Evolutionary conservation across 1,140 invertebrate species (phyloP).

Genomic region (Ectropis grisescens): DNA sequence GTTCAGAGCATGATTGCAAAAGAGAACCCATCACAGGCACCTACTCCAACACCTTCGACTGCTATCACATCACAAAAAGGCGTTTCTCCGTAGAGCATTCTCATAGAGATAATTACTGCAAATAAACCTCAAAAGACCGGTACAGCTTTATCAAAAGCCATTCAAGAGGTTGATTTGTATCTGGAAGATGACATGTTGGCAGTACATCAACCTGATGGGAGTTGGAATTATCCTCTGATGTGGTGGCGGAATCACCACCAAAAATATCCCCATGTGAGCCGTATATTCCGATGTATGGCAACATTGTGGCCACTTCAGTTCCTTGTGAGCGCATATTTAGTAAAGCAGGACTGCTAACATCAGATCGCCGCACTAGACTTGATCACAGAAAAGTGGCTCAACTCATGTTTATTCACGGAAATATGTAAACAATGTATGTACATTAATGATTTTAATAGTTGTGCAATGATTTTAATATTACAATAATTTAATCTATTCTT

Average conservation of each 20-base stretch:
- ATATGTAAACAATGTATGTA: too few relatives aligned
- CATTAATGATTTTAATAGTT: too few relatives aligned
- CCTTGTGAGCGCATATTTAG: conserved; percentile 11
- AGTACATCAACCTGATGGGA: neutral
- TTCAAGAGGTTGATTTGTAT: conserved; percentile 12
- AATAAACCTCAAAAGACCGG: conserved; percentile 1
- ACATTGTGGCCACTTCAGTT: conserved; percentile 10
- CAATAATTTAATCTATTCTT: too few relatives aligned
- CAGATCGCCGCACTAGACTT: conserved; percentile 4
- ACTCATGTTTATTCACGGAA: conserved; percentile 7
- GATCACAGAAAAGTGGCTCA: conserved; percentile 4
- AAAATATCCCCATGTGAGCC: too few relatives aligned
- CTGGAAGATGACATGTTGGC: conserved; percentile 5
- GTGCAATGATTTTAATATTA: too few relatives aligned
- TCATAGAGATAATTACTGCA: conserved; percentile 5
- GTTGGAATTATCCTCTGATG: conserved; percentile 6
- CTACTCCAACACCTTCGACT: too few relatives aligned
- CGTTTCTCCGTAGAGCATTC: neutral
- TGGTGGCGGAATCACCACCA: conserved; percentile 6
- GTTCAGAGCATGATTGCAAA: neutral
- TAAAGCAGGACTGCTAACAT: conserved; percentile 7
- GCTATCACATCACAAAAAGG: neutral
- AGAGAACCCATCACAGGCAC: neutral
- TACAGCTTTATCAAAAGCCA: conserved; percentile 8
- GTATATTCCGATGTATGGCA: conserved; percentile 5